Base-by-base conservation (phyloP, 2,888 invertebrate species). In the Margaritifera margaritifera region DNA sequence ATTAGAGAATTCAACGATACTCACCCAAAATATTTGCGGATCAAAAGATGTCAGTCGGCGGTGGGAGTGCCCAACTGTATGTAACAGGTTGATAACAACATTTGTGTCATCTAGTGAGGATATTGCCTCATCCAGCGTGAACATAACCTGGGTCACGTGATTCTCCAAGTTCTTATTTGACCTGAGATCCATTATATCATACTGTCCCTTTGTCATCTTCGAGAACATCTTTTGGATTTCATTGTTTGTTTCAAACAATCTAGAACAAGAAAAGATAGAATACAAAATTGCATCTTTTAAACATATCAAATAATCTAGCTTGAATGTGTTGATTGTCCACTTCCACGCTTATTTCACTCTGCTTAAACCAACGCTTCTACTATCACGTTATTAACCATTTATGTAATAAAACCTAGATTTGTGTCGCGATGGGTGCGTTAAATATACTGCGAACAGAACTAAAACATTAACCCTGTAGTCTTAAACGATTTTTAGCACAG, bases 101-200 rank as follows among this genome's bases (percentile, higher is more conserved):
- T 96, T 96, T 90, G 95, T 91, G 88, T 96, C 94, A 85, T 96
- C 95, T 72, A 96, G 92, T n/a, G 94, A 93, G 87, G 94, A 94
- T 90, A 96, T 96, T 72, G 95, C 95, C 87, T 96, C 95, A 88
- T 96, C 96, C 72, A 96, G 90, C 1, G 95, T 95, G 84, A 93
- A 93, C 96, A 96, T 96, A 53, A 96, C 96, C 83, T 94, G 94
- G 86, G 93, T 94, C 64, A 96, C 96, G 88, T 96, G 96, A 80
- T 95, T 94, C 2, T 94, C 94, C 72, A 96, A 91, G 90, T 95
- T 95, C 92, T 94, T 93, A 68, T 94, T 95, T 86, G 93, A 93
- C 73, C 94, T 93, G 87, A 95, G 95, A 85, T 95, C 95, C 87
- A 93, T 93, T 76, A 95, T 94, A 88, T 93, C 93, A 84, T 52